Base-by-base conservation (phyloP, 2,888 invertebrate genomes). In the Hirudinaria manillensis region DNA sequence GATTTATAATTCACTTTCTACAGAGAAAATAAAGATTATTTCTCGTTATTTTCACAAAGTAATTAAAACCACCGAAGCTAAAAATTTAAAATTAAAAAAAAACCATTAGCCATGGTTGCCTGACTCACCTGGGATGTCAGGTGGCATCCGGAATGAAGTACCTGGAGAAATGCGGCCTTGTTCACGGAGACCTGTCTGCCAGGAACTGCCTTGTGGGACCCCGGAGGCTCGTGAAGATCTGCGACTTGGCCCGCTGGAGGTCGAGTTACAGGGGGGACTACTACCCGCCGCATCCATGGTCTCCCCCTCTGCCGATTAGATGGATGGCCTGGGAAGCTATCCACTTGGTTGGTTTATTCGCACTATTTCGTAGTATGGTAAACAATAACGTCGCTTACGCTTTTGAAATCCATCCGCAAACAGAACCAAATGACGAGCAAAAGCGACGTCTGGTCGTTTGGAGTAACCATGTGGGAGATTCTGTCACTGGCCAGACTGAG, bases 171-270 rank as follows among this genome's bases (percentile, higher is more conserved):
- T 53, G 29, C 21, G 34, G 65, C 16, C 34, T 73, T 36, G 65
- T 56, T 13, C 73, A 73, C 38, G 73, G 73, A 56, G 73, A 73
- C 32, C 27, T 73, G 34, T 51, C 73, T 13, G 65, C 73, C 21
- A 19, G 73, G 27, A 73, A 73, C 73, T 73, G 73, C 73, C n/a
- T 36, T 45, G 36, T 73, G 45, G 55, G 53, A 27, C 32, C 53
- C 4, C 24, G 19, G 45, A 70, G 24, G 51, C 38, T 27, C 55
- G 45, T 55, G 29, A 53, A 72, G 36, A 68, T 68, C 32, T 34
- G 68, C 36, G 68, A 68, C 68, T 34, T 68, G 13, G 68, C 68
- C 32, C n/a, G 32, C 2, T 36, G 36, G 32, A 68, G 32, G 6
- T 53, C 55, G 0, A 56, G 27, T 34, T 53, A 72, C 21, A 72